Base-by-base conservation (phyloP, 2,797 vertebrate species). In the Anguilla obscura region DNA sequence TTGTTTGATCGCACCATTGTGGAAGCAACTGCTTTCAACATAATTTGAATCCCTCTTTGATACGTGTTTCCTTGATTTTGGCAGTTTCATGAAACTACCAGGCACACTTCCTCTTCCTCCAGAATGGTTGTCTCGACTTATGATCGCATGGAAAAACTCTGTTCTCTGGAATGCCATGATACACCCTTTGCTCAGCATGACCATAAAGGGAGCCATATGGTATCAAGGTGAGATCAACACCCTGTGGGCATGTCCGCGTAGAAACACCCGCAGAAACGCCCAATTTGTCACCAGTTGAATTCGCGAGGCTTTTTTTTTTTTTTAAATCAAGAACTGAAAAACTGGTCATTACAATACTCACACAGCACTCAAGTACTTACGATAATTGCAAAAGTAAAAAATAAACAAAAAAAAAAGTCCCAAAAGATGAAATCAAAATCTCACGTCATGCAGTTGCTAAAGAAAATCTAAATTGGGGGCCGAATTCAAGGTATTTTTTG, bases 131-230 rank as follows among this genome's bases (percentile, higher is more conserved):
- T 54, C n/a, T 30, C 18, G 2, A 12, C 6, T 24, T 9, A 50
- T 2, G 24, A 94, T 94, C 14, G 90, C 89, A 0, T 69, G 63
- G 0, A 8, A 0, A 0, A 92, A 94, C 66, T 97, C 97, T 0
- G 92, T 97, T 83, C 94, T 99, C 91, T 99, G 98, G 98, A 99
- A 99, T 0, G 94, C 97, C 83, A 99, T 99, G 98, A 97, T 99
- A 91, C 96, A 98, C 86, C 98, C 98, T 0, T 92, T 99, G 76
- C 93, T 95, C 86, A 97, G 95, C 85, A 97, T 99, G 97, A 97
- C 97, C 5, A 93, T 99, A 88, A 96, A 94, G 91, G 98, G 98
- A n/a, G 92, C 95, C 0, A 94, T 97, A 84, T 99, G 98, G 98
- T 99, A 99, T 93, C 98, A 99, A 96, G 98, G 98, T 98, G 90